These are phyloP conservation scores for Atethmia centrago DNA, from an alignment of 2,888 invertebrate species.

Conservation along the genomic window DNA sequence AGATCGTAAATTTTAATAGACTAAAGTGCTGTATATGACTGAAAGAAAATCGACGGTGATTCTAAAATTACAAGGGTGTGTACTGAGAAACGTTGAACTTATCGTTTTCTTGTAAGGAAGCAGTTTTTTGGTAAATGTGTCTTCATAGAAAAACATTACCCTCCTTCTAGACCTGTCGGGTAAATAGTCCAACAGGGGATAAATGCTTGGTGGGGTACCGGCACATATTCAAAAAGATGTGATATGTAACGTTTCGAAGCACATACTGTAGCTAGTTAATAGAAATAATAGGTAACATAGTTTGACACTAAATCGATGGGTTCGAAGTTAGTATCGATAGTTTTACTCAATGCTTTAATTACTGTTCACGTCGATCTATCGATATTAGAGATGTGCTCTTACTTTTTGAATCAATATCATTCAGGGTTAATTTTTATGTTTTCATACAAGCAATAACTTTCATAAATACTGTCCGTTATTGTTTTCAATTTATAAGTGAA, in stretches of 20 bases:
- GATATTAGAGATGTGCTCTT: constrained; percentile 31
- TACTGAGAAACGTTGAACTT: constrained; percentile 37
- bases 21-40: constrained; percentile 77
- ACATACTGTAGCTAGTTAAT: constrained; percentile 49
- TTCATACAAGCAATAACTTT: constrained; percentile 25
- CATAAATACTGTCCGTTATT: constrained; percentile 12
- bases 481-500: constrained; percentile 3
- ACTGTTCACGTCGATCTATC: constrained; percentile 38
- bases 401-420: constrained; percentile 23
- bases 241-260: constrained; percentile 43
- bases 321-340: constrained; percentile 34
- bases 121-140: not conserved
- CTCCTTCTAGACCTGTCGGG: not conserved
- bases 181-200: not conserved
- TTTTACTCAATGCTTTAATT: constrained; percentile 26
- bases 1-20: constrained; percentile 63
- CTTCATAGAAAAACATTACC: not conserved
- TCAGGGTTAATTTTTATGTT: constrained; percentile 9
- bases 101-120: constrained; percentile 20
- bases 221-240: not conserved
- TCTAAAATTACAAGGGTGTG: constrained; percentile 68
- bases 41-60: constrained; percentile 80
- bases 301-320: constrained; percentile 16
- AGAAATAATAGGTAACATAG: constrained; percentile 37
- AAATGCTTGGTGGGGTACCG: not conserved